Base-by-base conservation (phyloP, 2,888 invertebrate species). In the Drosophila pullipes region DNA sequence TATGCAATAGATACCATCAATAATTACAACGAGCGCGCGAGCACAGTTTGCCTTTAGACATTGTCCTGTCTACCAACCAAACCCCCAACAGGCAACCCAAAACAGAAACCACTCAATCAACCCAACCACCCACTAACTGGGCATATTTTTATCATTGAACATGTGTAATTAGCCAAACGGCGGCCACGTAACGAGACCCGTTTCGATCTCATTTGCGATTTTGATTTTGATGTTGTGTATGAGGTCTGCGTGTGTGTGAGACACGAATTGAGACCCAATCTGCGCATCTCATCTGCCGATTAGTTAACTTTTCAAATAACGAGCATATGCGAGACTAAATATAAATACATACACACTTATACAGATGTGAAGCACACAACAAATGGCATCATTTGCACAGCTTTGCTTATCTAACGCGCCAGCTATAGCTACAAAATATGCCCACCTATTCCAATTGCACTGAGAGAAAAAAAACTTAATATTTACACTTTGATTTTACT, bases 161-260 rank as follows among this genome's bases (percentile, higher is more conserved):
- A 82, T 79, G 59, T 74, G 75, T 62, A 80, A 80, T 80, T 80
- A 80, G 80, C 64, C 82, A 82, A 76, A 59, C 63, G 50, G 28
- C 47, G 39, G 39, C 57, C 54, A 53, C 59, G 68, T 60, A 66
- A 69, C 63, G 59, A 62, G 58, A 47, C n/a, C 35, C 50, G 39
- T 69, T 79, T 82, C 53, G 83, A 79, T 79, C 83, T 74, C 80
- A 79, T 79, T 79, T 79, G 52, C 69, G 78, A 82, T 79, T 69
- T 37, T 57, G 55, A 82, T 74, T 60, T 60, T 59, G 61, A 81
- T 81, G 77, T 62, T 76, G 60, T 59, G 69, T 22, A 16, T 55
- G 47, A n/a, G 49, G 54, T 44, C 28, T 44, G 47, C 44, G 50
- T 47, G 37, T 72, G 44, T 57, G 39, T 39, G 25, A 30, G 63